A percentile compares a stretch with the other conserved stretches of the same genome.
phyloP scores from a whole-genome alignment of 2,888 invertebrate genomes.

The Andrena fulva region DNA sequence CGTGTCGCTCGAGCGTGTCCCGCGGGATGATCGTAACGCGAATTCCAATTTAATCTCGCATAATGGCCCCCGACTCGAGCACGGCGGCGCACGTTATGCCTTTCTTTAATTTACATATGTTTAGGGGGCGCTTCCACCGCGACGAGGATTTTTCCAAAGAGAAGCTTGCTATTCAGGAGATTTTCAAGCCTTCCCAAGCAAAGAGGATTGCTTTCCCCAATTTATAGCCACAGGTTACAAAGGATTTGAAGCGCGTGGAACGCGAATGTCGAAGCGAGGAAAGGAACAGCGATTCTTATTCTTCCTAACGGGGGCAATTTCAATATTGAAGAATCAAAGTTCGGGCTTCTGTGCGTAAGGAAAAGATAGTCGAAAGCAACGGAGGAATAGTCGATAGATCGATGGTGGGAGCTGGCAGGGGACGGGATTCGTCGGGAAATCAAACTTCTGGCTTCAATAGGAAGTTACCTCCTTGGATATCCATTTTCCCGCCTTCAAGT shows the following conservation, averaged over 20 bases:
- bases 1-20: constrained; percentile 12
- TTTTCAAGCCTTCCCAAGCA: background rate
- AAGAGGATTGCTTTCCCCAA: background rate
- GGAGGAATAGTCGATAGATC: background rate
- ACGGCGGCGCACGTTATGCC: constrained; percentile 1
- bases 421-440: background rate
- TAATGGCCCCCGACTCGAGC: constrained; percentile 21
- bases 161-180: background rate
- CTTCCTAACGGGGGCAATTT: background rate
- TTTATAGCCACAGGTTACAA: background rate
- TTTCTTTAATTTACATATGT: constrained; percentile 7
- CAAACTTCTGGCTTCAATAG: background rate
- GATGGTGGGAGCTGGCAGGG: background rate
- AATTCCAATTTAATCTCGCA: constrained; percentile 52
- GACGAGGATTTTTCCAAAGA: background rate
- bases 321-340: background rate
- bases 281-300: background rate
- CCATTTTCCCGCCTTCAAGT: background rate
- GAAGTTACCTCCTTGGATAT: background rate
- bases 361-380: background rate
- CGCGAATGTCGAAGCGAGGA: background rate
- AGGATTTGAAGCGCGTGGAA: too few species aligned
- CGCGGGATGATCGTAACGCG: constrained; percentile 34
- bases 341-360: background rate
- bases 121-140: background rate